Percentiles rank a stretch among this genome's conserved stretches.
Conservation (phyloP, 2,888 invertebrate species). For the Eumerus sabulonum region DNA sequence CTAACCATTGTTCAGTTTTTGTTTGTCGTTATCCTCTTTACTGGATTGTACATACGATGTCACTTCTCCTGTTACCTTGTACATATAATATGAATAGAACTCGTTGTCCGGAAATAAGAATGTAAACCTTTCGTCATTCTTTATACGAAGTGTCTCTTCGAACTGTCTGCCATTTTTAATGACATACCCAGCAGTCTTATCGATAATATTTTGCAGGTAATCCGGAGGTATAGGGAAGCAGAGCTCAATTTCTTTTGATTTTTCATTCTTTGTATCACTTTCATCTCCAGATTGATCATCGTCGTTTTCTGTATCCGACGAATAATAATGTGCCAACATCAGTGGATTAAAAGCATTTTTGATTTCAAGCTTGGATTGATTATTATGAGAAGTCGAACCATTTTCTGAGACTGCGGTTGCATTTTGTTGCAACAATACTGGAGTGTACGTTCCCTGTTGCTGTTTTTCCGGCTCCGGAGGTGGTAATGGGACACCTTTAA, state of each 20-base stretch:
- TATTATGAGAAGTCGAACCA: constrained; percentile 5
- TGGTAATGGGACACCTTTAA: constrained; percentile 84
- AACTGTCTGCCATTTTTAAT: constrained; percentile 97
- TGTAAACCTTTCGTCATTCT: constrained; percentile 91
- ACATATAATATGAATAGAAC: constrained; percentile 90
- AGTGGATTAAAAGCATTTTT: constrained; percentile 77
- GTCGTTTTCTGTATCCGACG: constrained; percentile 79
- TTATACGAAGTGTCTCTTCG: constrained; percentile 90
- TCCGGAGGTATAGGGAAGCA: constrained; percentile 85
- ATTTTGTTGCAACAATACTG: constrained; percentile 76
- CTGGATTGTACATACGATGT: constrained; percentile 70
- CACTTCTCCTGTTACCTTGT: constrained; percentile 79
- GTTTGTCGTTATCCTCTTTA: constrained; percentile 75
- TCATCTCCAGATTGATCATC: constrained; percentile 75
- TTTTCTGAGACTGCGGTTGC: constrained; percentile 72
- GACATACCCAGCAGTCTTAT: constrained; percentile 98
- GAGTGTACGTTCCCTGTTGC: constrained; percentile 72
- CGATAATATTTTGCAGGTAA: constrained; percentile 91
- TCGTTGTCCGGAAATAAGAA: constrained; percentile 89
- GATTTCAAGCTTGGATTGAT: constrained; percentile 73
- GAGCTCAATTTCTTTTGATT: constrained; percentile 69
- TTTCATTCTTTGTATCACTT: constrained; percentile 19
- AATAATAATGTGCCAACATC: constrained; percentile 82
- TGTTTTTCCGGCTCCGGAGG: constrained; percentile 62
- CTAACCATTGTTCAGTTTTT: constrained; percentile 72